Evolutionary conservation across 2,797 vertebrate genomes (phyloP).

Genomic region (Smutsia temminckii): DNA sequence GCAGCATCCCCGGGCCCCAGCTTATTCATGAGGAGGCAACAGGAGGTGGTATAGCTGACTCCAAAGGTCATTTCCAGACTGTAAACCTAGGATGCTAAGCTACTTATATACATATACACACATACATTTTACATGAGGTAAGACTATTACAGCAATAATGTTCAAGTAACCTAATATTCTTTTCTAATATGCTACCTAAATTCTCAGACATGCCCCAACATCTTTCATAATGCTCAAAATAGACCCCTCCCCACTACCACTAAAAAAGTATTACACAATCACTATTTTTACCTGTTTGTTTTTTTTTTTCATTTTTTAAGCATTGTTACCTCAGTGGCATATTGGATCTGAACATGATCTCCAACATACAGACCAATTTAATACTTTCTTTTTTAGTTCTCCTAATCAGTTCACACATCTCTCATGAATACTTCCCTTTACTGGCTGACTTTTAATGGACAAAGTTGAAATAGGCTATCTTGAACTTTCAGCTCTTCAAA

Average conservation of each 20-base stretch:
- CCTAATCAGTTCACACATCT: background rate
- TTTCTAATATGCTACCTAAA: background rate
- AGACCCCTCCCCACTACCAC: background rate
- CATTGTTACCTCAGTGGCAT: too few relatives aligned
- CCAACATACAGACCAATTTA: fast-evolving
- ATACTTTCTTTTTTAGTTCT: background rate
- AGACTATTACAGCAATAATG: background rate
- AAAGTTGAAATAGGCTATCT: background rate
- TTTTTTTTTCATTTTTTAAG: background rate
- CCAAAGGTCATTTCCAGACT: background rate
- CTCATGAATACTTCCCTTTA: background rate
- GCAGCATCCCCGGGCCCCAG: background rate
- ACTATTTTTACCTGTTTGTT: background rate
- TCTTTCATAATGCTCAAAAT: background rate
- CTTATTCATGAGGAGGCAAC: background rate
- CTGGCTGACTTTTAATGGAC: background rate
- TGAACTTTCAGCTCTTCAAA: background rate
- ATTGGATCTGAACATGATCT: background rate
- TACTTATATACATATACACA: background rate
- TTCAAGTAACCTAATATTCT: background rate
- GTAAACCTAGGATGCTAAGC: background rate
- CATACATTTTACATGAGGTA: background rate
- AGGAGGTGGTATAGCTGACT: background rate
- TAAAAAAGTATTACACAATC: background rate
- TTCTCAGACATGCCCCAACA: background rate